Conservation (phyloP, 1,140 invertebrate genomes). For the Aphelinus atriplicis region DNA sequence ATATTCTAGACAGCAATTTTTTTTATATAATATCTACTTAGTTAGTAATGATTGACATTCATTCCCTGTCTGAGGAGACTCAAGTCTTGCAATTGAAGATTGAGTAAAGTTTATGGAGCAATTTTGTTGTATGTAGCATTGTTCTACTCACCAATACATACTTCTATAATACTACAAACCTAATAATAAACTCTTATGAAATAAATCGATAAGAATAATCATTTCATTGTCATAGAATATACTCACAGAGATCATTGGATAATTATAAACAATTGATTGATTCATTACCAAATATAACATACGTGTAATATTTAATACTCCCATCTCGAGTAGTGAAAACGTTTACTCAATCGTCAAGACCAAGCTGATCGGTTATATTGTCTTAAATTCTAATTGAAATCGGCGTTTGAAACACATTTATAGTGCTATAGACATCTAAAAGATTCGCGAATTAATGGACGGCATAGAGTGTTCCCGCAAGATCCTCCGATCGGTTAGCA, state of each 20-base stretch:
- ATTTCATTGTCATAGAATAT: no score
- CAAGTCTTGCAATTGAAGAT: conserved; percentile 9
- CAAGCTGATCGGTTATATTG: conserved; percentile 7
- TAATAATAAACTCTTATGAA: no score
- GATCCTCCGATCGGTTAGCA: conserved; percentile 55
- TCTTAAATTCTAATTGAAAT: conserved; percentile 31
- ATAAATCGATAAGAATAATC: no score
- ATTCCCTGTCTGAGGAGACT: conserved; percentile 10
- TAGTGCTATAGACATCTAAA: conserved; percentile 46
- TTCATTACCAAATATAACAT: no score
- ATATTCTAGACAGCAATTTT: conserved; percentile 9
- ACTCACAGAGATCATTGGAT: no score
- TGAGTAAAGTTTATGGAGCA: neutral
- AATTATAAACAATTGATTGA: no score
- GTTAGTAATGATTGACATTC: conserved; percentile 31
- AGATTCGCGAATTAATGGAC: conserved; percentile 57
- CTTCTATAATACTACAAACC: no score
- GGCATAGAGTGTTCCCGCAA: conserved; percentile 61
- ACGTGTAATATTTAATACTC: no score
- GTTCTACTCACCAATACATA: no score
- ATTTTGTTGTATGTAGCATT: no score
- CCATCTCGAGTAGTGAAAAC: neutral
- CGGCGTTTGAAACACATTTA: conserved; percentile 29
- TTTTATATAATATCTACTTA: conserved; percentile 28
- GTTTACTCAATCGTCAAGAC: conserved; percentile 25